These are phyloP conservation scores for Proteles cristata DNA, from an alignment of 2,113 vertebrate species.

Conservation along the genomic window DNA sequence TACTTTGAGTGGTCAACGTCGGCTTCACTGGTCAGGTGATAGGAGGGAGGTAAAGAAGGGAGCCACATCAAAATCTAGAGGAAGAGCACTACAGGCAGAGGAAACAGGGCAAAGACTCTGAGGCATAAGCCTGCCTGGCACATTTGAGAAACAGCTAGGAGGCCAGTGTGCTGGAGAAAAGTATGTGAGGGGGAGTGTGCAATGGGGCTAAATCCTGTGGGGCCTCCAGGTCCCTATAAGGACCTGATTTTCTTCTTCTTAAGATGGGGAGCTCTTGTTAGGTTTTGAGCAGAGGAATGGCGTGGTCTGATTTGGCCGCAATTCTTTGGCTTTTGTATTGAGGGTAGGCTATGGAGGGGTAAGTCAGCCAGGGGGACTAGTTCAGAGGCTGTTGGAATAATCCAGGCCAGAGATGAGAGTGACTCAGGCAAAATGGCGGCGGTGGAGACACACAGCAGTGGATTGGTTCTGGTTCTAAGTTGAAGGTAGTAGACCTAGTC, in stretches of 20 bases:
- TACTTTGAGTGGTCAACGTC: neutral
- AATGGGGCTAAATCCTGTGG: neutral
- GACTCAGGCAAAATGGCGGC: neutral
- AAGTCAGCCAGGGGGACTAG: neutral
- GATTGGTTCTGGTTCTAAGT: constrained; percentile 12
- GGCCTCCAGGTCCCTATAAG: neutral
- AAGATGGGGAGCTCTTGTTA: neutral
- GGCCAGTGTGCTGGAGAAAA: neutral
- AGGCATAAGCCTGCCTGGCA: neutral
- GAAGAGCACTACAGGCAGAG: neutral
- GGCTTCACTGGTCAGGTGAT: neutral
- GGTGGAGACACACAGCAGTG: neutral
- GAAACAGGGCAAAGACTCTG: neutral
- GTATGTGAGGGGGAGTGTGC: neutral
- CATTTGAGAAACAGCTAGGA: neutral
- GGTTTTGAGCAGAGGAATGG: neutral
- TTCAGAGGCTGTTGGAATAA: neutral
- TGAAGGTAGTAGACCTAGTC: neutral
- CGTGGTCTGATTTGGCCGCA: neutral
- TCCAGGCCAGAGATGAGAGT: neutral
- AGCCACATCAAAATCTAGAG: neutral
- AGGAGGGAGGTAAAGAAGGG: neutral
- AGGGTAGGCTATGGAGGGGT: neutral
- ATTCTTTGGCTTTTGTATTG: neutral
- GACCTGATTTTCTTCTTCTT: neutral